These are phyloP conservation scores for Seriola rivoliana DNA, from an alignment of 2,113 vertebrate genomes.

Conservation along the genomic window DNA sequence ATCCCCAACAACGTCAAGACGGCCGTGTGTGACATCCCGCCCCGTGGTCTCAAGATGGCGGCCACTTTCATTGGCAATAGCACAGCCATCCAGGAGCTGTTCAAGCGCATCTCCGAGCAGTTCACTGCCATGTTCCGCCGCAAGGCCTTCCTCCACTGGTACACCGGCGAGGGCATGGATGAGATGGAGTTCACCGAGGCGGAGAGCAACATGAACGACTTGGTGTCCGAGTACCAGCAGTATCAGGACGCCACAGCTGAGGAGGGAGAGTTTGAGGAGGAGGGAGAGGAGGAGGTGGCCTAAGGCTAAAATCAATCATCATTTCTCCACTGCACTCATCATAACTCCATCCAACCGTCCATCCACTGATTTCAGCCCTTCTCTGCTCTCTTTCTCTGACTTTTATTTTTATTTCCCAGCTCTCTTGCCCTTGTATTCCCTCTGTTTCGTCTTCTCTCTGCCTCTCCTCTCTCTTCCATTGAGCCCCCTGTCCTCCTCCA, in stretches of 20 bases:
- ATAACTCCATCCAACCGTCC: conserved; percentile 47
- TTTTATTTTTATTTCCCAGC: background rate
- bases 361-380: conserved; percentile 27
- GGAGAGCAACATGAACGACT: conserved; percentile 90
- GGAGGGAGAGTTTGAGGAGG: conserved; percentile 74
- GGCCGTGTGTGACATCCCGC: conserved; percentile 90
- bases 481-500: background rate
- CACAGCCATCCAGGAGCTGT: conserved; percentile 92
- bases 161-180: conserved; percentile 92
- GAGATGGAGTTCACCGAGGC: conserved; percentile 90
- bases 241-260: conserved; percentile 92
- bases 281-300: conserved; percentile 74
- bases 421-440: background rate
- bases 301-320: conserved; percentile 47
- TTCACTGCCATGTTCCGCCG: conserved; percentile 92
- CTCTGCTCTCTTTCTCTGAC: conserved; percentile 24
- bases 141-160: conserved; percentile 92
- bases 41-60: conserved; percentile 89
- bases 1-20: conserved; percentile 95
- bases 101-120: conserved; percentile 92
- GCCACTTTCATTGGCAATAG: conserved; percentile 92
- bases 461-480: background rate
- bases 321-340: conserved; percentile 25
- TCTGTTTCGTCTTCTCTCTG: conserved; percentile 5
- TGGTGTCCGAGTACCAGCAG: conserved; percentile 93